These are phyloP conservation scores for Metaphire vulgaris DNA, from an alignment of 1,140 invertebrate genomes.

Conservation along the genomic window DNA sequence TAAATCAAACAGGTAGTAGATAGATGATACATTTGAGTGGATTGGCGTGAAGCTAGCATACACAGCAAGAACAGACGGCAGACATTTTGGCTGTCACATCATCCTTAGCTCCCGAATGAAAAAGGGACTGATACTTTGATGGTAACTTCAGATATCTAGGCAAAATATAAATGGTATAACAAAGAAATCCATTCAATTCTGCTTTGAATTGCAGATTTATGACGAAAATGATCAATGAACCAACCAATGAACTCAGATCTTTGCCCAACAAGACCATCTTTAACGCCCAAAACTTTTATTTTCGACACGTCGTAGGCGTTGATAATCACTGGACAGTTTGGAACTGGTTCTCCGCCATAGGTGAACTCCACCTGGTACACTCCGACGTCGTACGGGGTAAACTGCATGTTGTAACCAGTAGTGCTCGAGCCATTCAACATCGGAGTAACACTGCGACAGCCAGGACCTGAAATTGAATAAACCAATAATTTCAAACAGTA, in stretches of 20 bases:
- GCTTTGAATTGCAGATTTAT: too few relatives aligned
- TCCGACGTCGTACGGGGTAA: conserved; percentile 70
- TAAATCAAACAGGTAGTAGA: too few relatives aligned
- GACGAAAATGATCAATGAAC: too few relatives aligned
- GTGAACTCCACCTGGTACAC: conserved; percentile 80
- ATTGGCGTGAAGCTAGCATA: too few relatives aligned
- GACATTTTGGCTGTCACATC: too few relatives aligned
- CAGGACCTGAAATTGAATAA: not conserved
- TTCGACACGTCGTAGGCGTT: conserved; percentile 83
- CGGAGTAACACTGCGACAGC: not conserved
- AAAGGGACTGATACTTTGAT: too few relatives aligned
- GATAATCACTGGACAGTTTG: conserved; percentile 82
- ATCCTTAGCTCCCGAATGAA: too few relatives aligned
- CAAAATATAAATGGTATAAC: too few relatives aligned
- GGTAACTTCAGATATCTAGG: too few relatives aligned
- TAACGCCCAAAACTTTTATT: conserved; percentile 81
- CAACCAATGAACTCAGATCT: conserved; percentile 31
- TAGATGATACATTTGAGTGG: too few relatives aligned
- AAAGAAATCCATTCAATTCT: too few relatives aligned
- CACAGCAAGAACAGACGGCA: too few relatives aligned
- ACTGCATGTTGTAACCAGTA: conserved; percentile 46
- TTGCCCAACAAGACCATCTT: conserved; percentile 74
- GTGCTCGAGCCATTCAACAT: conserved; percentile 2
- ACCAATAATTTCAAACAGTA: not conserved
- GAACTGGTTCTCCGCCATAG: conserved; percentile 80